A percentile compares a stretch with the other conserved stretches of the same genome.
phyloP scores from a whole-genome alignment of 2,113 vertebrate genomes.

The Tricholaema leucomelas region DNA sequence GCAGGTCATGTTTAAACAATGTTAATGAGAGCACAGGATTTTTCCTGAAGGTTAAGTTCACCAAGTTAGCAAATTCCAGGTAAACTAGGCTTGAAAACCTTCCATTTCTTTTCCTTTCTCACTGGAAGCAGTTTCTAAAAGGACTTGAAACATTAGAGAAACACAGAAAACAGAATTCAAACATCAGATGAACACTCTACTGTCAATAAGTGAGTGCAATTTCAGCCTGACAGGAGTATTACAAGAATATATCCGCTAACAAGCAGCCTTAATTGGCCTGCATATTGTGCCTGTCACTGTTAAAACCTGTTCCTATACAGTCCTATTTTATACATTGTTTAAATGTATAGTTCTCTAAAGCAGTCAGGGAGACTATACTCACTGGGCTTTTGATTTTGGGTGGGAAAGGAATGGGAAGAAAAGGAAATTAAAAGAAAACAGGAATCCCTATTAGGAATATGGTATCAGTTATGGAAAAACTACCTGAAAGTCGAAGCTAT shows the following conservation, averaged over 20 bases:
- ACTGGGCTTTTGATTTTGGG: conserved; percentile 28
- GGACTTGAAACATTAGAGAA: conserved; percentile 24
- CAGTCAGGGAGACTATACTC: conserved; percentile 22
- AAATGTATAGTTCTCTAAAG: conserved; percentile 21
- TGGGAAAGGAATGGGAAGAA: background rate
- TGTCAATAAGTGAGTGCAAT: conserved; percentile 52
- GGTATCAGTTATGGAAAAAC: background rate
- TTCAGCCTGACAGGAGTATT: conserved; percentile 52
- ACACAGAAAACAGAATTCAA: conserved; percentile 38
- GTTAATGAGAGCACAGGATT: conserved; percentile 40
- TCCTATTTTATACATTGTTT: conserved; percentile 17
- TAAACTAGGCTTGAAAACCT: conserved; percentile 12
- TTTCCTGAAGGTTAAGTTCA: conserved; percentile 42
- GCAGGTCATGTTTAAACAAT: conserved; percentile 56
- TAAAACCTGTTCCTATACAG: conserved; percentile 57
- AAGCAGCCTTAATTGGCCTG: conserved; percentile 64
- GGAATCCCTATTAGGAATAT: background rate
- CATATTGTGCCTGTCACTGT: conserved; percentile 63
- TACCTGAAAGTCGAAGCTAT: background rate
- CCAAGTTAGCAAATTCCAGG: conserved; percentile 19
- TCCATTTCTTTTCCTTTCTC: conserved; percentile 17
- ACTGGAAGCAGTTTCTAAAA: conserved; percentile 5
- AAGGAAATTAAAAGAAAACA: background rate
- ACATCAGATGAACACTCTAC: conserved; percentile 33
- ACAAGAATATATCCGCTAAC: conserved; percentile 58